phyloP scores from a whole-genome alignment of 92 coral and sea anemone species.

The Hydrozoanthus gracilis region DNA sequence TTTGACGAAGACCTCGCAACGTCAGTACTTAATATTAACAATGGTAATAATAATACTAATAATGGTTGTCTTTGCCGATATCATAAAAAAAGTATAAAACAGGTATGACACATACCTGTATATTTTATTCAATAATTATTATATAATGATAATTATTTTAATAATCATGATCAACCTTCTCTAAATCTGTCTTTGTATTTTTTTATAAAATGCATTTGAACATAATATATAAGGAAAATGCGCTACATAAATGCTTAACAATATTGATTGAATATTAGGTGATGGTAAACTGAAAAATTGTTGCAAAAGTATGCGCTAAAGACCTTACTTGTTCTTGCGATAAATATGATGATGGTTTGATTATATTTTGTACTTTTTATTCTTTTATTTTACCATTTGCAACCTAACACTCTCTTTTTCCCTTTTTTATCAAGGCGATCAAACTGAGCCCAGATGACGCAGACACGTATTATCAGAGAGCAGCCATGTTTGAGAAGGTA shows the following conservation, averaged over 20 bases:
- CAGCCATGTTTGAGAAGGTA: conserved; percentile 94
- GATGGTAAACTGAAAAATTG: no score
- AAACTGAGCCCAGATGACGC: conserved; percentile 94
- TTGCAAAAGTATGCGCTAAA: no score
- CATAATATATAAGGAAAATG: no score
- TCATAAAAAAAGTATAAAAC: background rate
- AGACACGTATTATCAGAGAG: conserved; percentile 94
- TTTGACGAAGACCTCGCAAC: background rate
- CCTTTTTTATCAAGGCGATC: conserved; percentile 79
- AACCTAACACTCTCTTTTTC: background rate
- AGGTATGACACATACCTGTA: no score
- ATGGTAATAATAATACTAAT: background rate
- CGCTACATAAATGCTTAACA: no score
- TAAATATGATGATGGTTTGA: background rate
- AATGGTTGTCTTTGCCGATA: background rate
- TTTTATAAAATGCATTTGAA: no score
- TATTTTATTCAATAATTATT: no score
- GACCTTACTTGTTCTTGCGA: no score
- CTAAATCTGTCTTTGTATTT: no score
- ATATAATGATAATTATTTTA: no score
- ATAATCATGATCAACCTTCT: no score
- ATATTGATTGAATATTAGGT: no score
- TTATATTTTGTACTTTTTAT: background rate
- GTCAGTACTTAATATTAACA: background rate
- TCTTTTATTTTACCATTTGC: background rate